Base-by-base conservation (phyloP, 2,113 vertebrate species). In the Eubucco bourcierii region DNA sequence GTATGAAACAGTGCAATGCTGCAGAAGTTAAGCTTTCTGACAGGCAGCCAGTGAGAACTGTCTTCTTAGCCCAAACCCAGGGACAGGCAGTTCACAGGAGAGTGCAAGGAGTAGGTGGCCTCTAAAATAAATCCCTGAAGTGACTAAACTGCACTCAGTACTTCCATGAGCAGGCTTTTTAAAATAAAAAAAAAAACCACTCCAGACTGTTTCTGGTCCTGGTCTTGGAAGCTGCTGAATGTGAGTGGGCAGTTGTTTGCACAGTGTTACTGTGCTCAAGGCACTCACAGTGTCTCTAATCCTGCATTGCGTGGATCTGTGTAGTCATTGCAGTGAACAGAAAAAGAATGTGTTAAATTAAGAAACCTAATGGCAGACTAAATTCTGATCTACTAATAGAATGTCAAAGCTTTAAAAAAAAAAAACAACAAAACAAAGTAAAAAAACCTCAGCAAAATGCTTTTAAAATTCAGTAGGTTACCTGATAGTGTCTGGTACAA, bases 401-500 rank as follows among this genome's bases (percentile, higher is more conserved):
- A 80, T 95, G 88, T 82, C 80, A 92, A 93, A 95, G 80, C 61
- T 82, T 11, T 11, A 8, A 39, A 39, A 39, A 8, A 39, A 39
- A 39, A 9, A 39, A 39, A 39, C 9, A 39, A 39, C 10, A 39
- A 39, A 39, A 39, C 10, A 39, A 39, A 39, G 11, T 80, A 60
- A 74, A 90, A 56, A 41, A 90, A 41, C n/a, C 19, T n/a, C n/a
- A 80, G 44, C 66, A 86, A 71, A 85, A 85, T 95, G 84, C 87
- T 84, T 94, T 93, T 91, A 89, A 91, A 93, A 91, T 96, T 92
- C 71, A 68, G 60, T 81, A 67, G 68, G 29, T 84, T 90, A 64
- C 34, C 67, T 78, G 92, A 95, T 96, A 91, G 28, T 92, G 92
- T 88, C 87, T 63, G 66, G 31, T 90, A 55, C 1, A 3, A 61